phyloP scores from a whole-genome alignment of 2,888 invertebrate genomes.

The Eupithecia centaureata region DNA sequence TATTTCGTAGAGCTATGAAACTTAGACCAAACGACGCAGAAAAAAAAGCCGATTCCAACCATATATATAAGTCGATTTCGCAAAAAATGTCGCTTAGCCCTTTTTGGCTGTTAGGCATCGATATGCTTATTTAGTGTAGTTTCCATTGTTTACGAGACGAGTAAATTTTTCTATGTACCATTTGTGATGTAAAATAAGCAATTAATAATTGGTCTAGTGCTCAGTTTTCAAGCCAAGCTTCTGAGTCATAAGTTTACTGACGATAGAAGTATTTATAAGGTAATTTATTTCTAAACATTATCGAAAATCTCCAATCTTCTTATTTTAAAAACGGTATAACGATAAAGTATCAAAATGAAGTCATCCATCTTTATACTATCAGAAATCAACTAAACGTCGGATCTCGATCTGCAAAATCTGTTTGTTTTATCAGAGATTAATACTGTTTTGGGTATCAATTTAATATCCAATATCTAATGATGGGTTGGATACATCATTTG shows the following conservation, averaged over 20 bases:
- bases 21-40: no score
- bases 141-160: no score
- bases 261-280: background rate
- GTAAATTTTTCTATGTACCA: no score
- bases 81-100: no score
- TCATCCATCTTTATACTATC: conserved; percentile 38
- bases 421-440: conserved; percentile 77
- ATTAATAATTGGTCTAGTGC: background rate
- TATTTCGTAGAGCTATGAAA: no score
- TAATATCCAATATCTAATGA: conserved; percentile 73
- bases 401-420: conserved; percentile 78
- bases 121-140: no score
- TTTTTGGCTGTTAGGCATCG: no score
- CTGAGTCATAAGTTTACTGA: background rate
- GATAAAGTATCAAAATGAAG: conserved; percentile 59
- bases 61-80: no score
- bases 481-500: conserved; percentile 76
- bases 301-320: background rate
- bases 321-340: background rate
- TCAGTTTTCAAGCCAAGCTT: background rate
- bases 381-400: conserved; percentile 59
- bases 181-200: no score
- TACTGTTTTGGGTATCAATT: conserved; percentile 65
- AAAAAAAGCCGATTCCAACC: no score
- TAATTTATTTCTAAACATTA: background rate